These are phyloP conservation scores for Eupithecia abbreviata DNA, from an alignment of 2,888 invertebrate species.

Conservation along the genomic window DNA sequence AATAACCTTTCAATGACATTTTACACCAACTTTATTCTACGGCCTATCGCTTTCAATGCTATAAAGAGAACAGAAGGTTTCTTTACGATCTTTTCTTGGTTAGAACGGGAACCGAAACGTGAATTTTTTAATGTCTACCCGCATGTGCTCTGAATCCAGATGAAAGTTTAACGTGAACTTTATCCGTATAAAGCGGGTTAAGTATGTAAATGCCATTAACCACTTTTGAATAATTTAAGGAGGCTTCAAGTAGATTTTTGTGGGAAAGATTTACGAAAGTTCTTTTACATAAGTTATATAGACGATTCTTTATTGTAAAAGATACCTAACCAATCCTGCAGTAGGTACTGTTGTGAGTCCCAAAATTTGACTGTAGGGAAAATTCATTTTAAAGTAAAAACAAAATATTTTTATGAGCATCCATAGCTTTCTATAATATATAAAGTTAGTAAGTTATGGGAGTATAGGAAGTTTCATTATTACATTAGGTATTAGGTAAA, in stretches of 20 bases:
- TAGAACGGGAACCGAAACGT: slow-evolving; percentile 29
- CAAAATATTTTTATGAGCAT: too few relatives aligned
- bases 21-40: slow-evolving; percentile 13
- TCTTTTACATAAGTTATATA: too few relatives aligned
- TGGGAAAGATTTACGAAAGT: neutral
- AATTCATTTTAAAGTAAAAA: too few relatives aligned
- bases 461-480: too few relatives aligned
- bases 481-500: too few relatives aligned
- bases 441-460: too few relatives aligned
- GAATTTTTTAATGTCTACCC: slow-evolving; percentile 40
- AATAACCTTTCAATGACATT: neutral
- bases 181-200: slow-evolving; percentile 31
- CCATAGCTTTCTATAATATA: too few relatives aligned
- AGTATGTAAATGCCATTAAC: slow-evolving; percentile 44
- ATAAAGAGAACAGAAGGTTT: slow-evolving; percentile 14
- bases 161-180: slow-evolving; percentile 36
- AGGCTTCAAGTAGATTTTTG: neutral
- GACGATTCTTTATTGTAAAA: too few relatives aligned
- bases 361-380: too few relatives aligned
- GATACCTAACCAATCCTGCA: too few relatives aligned
- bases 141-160: slow-evolving; percentile 32
- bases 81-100: slow-evolving; percentile 29
- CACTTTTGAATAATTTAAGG: slow-evolving; percentile 36
- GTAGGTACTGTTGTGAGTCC: too few relatives aligned
- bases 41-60: slow-evolving; percentile 4